phyloP scores from a whole-genome alignment of 2,797 vertebrate species.

The Sylvia borin region DNA sequence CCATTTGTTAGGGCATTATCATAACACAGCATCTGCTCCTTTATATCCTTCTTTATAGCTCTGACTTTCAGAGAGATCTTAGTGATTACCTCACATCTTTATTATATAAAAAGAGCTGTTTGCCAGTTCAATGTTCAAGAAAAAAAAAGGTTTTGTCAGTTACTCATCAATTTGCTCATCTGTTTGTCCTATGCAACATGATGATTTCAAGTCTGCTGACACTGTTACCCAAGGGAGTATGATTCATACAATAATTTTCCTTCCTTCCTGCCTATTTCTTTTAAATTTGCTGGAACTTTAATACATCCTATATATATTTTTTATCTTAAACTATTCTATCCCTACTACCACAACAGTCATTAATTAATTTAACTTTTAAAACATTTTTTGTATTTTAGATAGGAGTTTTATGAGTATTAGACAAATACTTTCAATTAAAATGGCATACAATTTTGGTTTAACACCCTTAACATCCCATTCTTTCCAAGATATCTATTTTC shows the following conservation, averaged over 20 bases:
- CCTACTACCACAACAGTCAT: not conserved
- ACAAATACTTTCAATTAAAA: not conserved
- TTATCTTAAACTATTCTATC: conserved; percentile 15
- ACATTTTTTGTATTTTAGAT: not conserved
- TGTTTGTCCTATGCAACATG: conserved; percentile 67
- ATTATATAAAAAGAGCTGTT: conserved; percentile 55
- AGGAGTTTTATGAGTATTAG: not conserved
- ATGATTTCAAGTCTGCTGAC: conserved; percentile 70
- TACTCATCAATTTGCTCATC: conserved; percentile 73
- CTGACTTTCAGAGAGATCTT: conserved; percentile 24
- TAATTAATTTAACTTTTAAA: not conserved
- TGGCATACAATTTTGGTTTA: not conserved
- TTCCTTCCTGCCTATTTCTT: conserved; percentile 61
- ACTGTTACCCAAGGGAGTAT: conserved; percentile 67
- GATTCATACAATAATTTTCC: conserved; percentile 66
- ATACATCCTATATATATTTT: conserved; percentile 36
- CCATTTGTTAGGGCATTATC: not conserved
- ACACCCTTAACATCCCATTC: not conserved
- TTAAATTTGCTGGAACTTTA: conserved; percentile 37
- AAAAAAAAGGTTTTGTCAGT: conserved; percentile 53
- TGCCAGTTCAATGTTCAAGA: conserved; percentile 38
- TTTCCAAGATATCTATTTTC: not conserved
- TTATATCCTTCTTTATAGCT: conserved; percentile 35
- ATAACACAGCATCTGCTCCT: conserved; percentile 25
- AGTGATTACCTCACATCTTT: conserved; percentile 55